phyloP scores from a whole-genome alignment of 2,888 invertebrate species.

The Macrosiphum euphorbiae region DNA sequence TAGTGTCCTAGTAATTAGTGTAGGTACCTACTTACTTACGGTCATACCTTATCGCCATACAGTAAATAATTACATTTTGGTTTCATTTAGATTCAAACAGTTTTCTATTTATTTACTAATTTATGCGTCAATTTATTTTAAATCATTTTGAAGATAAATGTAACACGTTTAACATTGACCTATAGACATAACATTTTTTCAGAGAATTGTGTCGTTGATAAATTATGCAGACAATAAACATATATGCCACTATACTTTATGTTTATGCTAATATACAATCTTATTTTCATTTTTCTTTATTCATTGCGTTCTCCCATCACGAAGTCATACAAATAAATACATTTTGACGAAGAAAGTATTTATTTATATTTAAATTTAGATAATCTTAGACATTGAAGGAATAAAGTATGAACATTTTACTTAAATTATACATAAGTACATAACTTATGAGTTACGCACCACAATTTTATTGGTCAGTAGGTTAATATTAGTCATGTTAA shows the following conservation, averaged over 20 bases:
- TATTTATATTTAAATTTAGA: not conserved
- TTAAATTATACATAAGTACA: not conserved
- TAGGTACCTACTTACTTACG: not conserved
- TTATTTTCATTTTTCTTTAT: constrained; percentile 8
- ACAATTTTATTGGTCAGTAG: not conserved
- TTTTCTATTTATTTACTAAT: not conserved
- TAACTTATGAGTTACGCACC: not conserved
- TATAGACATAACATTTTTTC: not conserved
- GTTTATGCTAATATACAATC: constrained; percentile 25
- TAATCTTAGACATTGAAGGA: not conserved
- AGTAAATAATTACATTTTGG: not conserved
- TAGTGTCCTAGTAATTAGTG: not conserved
- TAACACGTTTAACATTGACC: constrained; percentile 28
- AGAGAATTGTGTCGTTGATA: not conserved
- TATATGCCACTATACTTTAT: not conserved
- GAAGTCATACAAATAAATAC: not conserved
- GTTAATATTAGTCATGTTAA: not conserved
- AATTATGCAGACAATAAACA: not conserved
- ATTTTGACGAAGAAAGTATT: not conserved
- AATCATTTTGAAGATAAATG: not conserved
- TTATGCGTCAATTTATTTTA: not conserved
- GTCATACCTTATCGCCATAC: not conserved
- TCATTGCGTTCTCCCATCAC: not conserved
- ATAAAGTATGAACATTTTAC: not conserved
- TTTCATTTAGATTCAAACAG: not conserved